Evolutionary conservation across 2,113 vertebrate species (phyloP).

Genomic region (Urocynchramus pylzowi): DNA sequence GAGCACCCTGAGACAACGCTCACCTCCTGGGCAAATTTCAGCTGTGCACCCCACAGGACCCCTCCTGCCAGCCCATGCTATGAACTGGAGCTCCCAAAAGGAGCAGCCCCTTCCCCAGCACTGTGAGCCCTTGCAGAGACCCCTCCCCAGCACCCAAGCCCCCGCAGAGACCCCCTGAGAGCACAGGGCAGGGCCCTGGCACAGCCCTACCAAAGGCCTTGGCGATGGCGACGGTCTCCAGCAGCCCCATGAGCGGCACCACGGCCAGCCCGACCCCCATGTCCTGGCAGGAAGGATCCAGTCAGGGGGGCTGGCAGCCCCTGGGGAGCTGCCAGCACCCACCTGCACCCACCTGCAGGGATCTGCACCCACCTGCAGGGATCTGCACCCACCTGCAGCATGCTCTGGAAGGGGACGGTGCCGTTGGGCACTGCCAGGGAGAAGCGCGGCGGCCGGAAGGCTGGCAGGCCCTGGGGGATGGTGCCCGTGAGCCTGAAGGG

Average conservation of each 20-base stretch:
- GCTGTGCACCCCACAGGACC: accelerated
- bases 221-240: slow-evolving; percentile 92
- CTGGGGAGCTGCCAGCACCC: background rate
- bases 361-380: no score
- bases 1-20: accelerated
- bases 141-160: background rate
- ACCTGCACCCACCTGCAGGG: no score
- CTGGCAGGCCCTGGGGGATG: slow-evolving; percentile 80
- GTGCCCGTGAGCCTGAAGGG: slow-evolving; percentile 85
- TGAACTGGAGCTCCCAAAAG: accelerated
- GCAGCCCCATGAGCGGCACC: slow-evolving; percentile 88
- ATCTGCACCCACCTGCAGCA: slow-evolving; percentile 80
- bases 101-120: background rate
- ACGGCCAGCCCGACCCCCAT: slow-evolving; percentile 87
- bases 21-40: background rate
- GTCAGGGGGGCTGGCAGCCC: accelerated
- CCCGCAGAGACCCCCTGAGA: accelerated
- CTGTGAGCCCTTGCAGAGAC: background rate
- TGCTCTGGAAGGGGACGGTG: slow-evolving; percentile 79
- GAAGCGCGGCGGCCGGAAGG: slow-evolving; percentile 74
- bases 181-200: background rate
- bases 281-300: slow-evolving; percentile 67
- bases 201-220: slow-evolving; percentile 87
- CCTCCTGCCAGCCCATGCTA: background rate
- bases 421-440: slow-evolving; percentile 76